Conservation (phyloP, 2,888 invertebrate species). For the Seladonia tumulorum region DNA sequence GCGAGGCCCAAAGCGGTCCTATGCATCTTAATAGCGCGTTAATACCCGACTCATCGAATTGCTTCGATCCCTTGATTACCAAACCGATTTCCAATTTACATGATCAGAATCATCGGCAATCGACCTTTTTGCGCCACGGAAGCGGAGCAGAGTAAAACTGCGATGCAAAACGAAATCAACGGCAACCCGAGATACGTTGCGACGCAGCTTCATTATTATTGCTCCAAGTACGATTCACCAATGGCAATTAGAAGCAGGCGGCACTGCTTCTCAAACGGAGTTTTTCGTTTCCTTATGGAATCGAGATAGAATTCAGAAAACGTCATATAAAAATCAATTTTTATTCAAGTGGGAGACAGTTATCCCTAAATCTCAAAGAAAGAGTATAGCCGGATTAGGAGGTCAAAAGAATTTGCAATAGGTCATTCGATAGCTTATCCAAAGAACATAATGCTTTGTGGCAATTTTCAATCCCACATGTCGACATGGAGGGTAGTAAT, state of each 20-base stretch:
- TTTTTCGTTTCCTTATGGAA: conserved; percentile 31
- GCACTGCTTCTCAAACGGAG: conserved; percentile 9
- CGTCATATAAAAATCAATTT: no score
- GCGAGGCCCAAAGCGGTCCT: conserved; percentile 19
- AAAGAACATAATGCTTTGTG: no score
- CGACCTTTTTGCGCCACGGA: neutral
- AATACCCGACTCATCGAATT: conserved; percentile 38
- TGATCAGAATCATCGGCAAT: neutral
- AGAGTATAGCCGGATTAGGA: no score
- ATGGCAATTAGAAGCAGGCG: conserved; percentile 53
- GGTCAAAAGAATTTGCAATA: no score
- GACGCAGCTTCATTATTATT: neutral
- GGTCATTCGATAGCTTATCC: no score
- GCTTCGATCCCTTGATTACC: conserved; percentile 19
- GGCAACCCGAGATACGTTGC: neutral
- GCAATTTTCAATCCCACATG: no score
- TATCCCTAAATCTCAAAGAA: no score
- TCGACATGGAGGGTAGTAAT: no score
- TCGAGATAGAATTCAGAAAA: conserved; percentile 16
- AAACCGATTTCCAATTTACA: neutral
- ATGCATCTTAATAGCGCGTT: conserved; percentile 53
- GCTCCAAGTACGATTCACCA: conserved; percentile 3
- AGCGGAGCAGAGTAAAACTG: neutral
- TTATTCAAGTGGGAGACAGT: no score
- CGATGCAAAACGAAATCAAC: neutral